phyloP scores from a whole-genome alignment of 2,797 vertebrate species.

The Percopsis omiscomaycus region DNA sequence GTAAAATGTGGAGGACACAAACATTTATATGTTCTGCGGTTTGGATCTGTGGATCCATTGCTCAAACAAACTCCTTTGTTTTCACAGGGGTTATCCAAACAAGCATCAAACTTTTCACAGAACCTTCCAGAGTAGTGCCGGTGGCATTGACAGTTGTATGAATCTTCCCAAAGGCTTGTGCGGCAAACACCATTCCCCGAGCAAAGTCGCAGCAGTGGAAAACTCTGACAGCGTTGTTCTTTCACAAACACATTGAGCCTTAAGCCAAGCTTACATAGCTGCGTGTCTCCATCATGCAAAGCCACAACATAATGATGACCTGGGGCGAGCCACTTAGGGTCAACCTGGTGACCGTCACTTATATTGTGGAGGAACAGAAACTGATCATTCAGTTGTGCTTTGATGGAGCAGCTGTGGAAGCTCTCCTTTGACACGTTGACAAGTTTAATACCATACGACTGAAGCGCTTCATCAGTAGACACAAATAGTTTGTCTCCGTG shows the following conservation, averaged over 20 bases:
- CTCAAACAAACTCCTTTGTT: slow-evolving; percentile 78
- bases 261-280: slow-evolving; percentile 79
- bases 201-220: slow-evolving; percentile 73
- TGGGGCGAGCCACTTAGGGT: slow-evolving; percentile 74
- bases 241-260: slow-evolving; percentile 81
- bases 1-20: slow-evolving; percentile 76
- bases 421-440: slow-evolving; percentile 77
- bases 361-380: slow-evolving; percentile 72
- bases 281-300: slow-evolving; percentile 57
- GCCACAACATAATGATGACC: slow-evolving; percentile 84
- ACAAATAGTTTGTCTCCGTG: slow-evolving; percentile 80
- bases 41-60: slow-evolving; percentile 59
- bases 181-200: slow-evolving; percentile 82
- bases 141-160: slow-evolving; percentile 78
- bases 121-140: slow-evolving; percentile 79
- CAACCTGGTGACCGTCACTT: slow-evolving; percentile 69
- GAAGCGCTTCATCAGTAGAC: slow-evolving; percentile 72
- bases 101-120: slow-evolving; percentile 80
- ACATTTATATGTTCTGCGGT: slow-evolving; percentile 73
- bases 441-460: slow-evolving; percentile 77
- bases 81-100: slow-evolving; percentile 76
- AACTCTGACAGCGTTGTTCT: slow-evolving; percentile 77
- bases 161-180: slow-evolving; percentile 70
- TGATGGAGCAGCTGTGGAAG: slow-evolving; percentile 78
- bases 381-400: slow-evolving; percentile 51